Evolutionary conservation across 64 coral and sea anemone species (phyloP).

Genomic region (Actinia tenebrosa): DNA sequence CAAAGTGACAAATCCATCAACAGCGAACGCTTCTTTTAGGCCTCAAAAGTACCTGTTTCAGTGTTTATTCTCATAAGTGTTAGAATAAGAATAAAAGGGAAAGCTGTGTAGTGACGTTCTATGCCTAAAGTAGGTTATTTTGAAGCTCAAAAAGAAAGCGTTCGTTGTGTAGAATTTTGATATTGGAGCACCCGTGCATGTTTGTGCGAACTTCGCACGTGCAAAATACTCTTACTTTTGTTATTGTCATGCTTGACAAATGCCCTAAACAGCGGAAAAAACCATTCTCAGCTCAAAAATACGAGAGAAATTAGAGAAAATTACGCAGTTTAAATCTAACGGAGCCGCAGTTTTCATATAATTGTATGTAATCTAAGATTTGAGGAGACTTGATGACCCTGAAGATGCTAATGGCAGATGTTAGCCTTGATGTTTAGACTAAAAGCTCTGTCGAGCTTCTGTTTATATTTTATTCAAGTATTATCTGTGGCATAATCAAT

Average conservation of each 20-base stretch:
- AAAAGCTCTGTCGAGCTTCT: neutral
- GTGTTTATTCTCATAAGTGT: neutral
- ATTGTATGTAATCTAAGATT: neutral
- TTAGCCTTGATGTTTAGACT: neutral
- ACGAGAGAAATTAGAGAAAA: neutral
- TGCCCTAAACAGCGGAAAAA: neutral
- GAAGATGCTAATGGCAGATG: neutral
- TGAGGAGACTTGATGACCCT: neutral
- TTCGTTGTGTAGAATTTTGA: neutral
- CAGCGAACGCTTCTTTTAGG: neutral
- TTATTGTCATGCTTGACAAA: neutral
- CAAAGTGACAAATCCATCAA: neutral
- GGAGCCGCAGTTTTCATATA: neutral
- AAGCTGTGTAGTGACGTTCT: neutral
- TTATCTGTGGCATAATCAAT: neutral
- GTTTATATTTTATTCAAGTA: neutral
- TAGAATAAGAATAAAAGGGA: neutral
- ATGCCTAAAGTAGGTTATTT: neutral
- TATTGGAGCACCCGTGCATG: neutral
- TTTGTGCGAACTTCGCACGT: neutral
- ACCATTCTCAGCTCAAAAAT: neutral
- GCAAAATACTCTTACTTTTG: neutral
- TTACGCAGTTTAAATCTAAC: neutral
- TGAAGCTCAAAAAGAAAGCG: neutral
- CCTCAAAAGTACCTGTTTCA: neutral